Base-by-base conservation (phyloP, 53 echinoderm and acorn worm species). In the Zoroaster sp. region DNA sequence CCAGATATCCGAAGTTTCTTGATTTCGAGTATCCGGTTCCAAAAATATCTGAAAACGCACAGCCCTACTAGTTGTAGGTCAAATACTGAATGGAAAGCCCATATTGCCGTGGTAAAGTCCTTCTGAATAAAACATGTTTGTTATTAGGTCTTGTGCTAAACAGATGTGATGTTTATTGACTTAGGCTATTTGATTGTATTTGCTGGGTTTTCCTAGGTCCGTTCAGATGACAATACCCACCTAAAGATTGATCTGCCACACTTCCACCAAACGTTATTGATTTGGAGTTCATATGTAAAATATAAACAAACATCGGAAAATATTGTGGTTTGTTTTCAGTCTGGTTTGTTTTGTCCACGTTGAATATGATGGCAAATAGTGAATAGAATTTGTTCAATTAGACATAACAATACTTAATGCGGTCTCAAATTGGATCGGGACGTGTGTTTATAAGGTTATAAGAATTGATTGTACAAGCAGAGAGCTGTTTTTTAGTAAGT, bases 151-250 rank as follows among this genome's bases (percentile, higher is more conserved):
- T 1, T 40, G 14, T 25, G 42, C 67, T 41, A 66, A 81, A 81
- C 75, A 75, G 46, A 75, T 75, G 47, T 75, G 31, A 44, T 43
- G 81, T 66, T 35, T 81, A 81, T 81, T 81, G 81, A 81, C 66
- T 67, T 53, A n/a, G n/a, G n/a, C n/a, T n/a, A 59, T 78, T 78
- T 36, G 59, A 78, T 78, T 59, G 18, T 28, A n/a, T 39, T 43
- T 15, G 67, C 41, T 67, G 44, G 30, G 65, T 80, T 66, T 37
- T 54, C 39, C 21, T 2, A 30, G 67, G 25, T 23, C 8, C 15
- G 18, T 63, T 11, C 12, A 4, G 5, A 7, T 40, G 66, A 81
- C 43, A 66, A 67, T 81, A 80, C 33, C 80, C 13, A 23, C 15
- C 66, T 41, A 30, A 7, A 42, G 66, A 32, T 81, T 66, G 42